Base-by-base conservation (phyloP, 1,140 invertebrate genomes). In the Euwallacea similis region DNA sequence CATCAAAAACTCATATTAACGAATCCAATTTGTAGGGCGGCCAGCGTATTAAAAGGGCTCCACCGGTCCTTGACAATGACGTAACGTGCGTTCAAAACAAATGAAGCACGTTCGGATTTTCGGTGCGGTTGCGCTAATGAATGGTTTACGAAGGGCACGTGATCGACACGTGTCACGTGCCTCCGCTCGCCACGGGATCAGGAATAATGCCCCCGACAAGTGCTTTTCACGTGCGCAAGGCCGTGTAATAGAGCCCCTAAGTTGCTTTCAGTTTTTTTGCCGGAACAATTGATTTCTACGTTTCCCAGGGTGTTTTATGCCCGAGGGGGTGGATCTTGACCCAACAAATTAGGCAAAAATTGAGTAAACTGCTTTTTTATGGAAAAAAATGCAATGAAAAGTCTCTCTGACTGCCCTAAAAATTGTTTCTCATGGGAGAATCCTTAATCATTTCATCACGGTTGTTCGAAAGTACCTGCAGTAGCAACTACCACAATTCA, bases 41-140 rank as follows among this genome's bases (percentile, higher is more conserved):
- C 60, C 46, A 70, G 44, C 61, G 63, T 67, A 72, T 64, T 68
- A 75, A 70, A 74, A 66, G 58, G 62, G 64, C 71, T 42, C 63
- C n/a, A 61, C 13, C 66, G 62, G 54, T 43, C 66, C 68, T 72
- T 69, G 70, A 74, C 73, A 69, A 66, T 65, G 55, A 56, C 56
- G 53, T 59, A 63, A 69, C 59, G 66, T 65, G 63, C 61, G 62
- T 54, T 53, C 59, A 67, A 66, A 66, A 66, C 65, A 72, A 67
- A 74, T 63, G 59, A 65, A 67, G 63, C 66, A 65, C 61, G 75
- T 73, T 73, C 74, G 76, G 76, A 77, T 79, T 78, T 80, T 80
- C 79, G 70, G 79, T 80, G 79, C 76, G 79, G 79, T 80, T 79
- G 79, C 79, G 74, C 77, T 80, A 80, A 80, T 80, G 79, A 80